phyloP scores from a whole-genome alignment of 2,113 vertebrate genomes.

The Phalacrocorax pelagicus region DNA sequence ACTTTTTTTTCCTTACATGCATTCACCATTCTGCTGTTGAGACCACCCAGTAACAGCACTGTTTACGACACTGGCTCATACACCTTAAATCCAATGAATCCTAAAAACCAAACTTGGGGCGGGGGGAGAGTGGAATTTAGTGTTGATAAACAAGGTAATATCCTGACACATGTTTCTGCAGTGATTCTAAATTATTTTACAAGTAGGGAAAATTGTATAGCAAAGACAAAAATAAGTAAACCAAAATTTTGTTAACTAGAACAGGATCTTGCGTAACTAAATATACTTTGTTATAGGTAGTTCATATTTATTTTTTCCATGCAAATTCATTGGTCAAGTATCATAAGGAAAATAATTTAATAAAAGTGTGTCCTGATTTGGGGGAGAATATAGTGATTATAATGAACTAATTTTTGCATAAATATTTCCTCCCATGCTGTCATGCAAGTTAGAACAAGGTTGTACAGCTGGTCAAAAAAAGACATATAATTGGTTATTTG shows the following conservation, averaged over 20 bases:
- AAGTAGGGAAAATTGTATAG: background rate
- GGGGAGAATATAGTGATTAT: background rate
- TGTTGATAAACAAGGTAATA: background rate
- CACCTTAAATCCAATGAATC: background rate
- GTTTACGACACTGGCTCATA: background rate
- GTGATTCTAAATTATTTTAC: background rate
- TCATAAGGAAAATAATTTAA: accelerated
- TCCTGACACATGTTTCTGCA: background rate
- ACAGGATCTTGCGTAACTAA: background rate
- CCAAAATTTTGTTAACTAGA: background rate
- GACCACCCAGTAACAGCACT: background rate
- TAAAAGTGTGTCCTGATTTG: background rate
- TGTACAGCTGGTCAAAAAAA: background rate
- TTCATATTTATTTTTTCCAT: background rate
- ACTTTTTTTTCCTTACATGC: background rate
- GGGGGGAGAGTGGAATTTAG: background rate
- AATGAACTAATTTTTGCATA: background rate
- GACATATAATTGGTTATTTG: too few relatives aligned
- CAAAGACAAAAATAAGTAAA: background rate
- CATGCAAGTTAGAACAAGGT: background rate
- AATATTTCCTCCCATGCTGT: background rate
- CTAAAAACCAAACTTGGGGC: accelerated
- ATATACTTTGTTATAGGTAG: background rate
- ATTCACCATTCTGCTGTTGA: background rate
- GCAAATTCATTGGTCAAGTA: background rate